These are phyloP conservation scores for Tangara arthus DNA, from an alignment of 2,797 vertebrate genomes.

Conservation along the genomic window DNA sequence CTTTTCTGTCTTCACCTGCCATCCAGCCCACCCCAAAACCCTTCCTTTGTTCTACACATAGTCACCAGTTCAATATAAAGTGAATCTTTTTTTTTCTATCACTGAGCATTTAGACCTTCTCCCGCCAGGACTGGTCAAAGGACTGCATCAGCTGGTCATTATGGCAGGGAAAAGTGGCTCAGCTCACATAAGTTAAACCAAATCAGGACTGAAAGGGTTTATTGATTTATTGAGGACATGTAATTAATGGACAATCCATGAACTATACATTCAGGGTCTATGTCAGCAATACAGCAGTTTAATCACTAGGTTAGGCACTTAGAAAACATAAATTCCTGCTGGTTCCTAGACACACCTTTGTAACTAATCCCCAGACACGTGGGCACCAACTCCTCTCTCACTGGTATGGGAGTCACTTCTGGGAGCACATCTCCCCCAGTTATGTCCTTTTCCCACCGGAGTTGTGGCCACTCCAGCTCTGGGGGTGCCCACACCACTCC, in stretches of 20 bases:
- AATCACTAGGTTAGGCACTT: neutral
- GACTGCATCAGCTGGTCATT: neutral
- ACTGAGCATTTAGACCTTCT: neutral
- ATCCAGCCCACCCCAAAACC: neutral
- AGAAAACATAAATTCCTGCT: neutral
- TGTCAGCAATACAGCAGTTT: neutral
- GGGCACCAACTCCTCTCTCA: neutral
- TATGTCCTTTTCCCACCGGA: neutral
- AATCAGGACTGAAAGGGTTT: neutral
- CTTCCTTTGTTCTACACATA: neutral
- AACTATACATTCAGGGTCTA: neutral
- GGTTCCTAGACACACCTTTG: neutral
- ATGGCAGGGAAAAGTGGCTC: neutral
- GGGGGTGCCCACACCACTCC: fast-evolving
- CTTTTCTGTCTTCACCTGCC: neutral
- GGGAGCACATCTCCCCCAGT: fast-evolving
- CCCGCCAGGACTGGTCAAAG: neutral
- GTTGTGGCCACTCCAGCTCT: neutral
- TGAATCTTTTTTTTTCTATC: neutral
- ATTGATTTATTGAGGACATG: neutral
- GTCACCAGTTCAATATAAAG: neutral
- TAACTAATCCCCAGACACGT: fast-evolving
- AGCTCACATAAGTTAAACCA: neutral
- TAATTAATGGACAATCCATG: neutral
- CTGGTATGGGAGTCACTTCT: neutral